Conservation (phyloP, 2,113 vertebrate genomes). For the Heterotilapia buettikoferi region DNA sequence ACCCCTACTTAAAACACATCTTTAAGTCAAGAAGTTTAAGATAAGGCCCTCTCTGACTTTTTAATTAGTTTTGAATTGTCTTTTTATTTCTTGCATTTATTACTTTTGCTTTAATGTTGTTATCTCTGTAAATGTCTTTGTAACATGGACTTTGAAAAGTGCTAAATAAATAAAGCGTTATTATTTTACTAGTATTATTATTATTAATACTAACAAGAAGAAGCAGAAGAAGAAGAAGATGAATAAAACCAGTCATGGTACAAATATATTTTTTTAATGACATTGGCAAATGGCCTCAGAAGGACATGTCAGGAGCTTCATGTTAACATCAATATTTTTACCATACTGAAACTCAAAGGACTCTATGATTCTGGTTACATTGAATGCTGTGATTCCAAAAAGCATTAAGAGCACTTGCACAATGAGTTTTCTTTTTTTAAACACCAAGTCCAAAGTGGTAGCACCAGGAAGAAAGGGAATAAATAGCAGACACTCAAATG, state of each 20-base stretch:
- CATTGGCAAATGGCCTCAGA: neutral
- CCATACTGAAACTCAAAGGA: constrained; percentile 2
- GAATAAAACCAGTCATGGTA: neutral
- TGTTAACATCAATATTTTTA: neutral
- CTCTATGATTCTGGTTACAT: neutral
- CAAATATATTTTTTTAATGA: constrained; percentile 35
- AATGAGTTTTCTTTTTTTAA: neutral
- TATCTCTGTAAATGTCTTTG: neutral
- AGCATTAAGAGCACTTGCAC: constrained; percentile 52
- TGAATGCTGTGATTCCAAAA: constrained; percentile 3
- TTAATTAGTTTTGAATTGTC: neutral
- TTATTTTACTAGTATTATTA: neutral
- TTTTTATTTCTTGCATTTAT: neutral
- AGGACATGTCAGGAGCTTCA: neutral
- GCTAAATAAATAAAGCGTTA: neutral
- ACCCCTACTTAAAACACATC: neutral
- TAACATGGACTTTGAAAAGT: neutral
- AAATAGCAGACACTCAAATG: neutral
- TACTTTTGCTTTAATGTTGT: neutral
- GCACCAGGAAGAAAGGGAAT: constrained; percentile 24
- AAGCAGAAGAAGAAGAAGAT: neutral
- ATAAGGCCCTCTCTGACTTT: neutral
- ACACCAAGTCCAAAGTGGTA: constrained; percentile 4
- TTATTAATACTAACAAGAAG: neutral
- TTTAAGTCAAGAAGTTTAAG: neutral